Evolutionary conservation across 2,113 vertebrate genomes (phyloP), one percentile per base, ranked within the genome.

Genomic region (Quiscalus mexicanus): DNA sequence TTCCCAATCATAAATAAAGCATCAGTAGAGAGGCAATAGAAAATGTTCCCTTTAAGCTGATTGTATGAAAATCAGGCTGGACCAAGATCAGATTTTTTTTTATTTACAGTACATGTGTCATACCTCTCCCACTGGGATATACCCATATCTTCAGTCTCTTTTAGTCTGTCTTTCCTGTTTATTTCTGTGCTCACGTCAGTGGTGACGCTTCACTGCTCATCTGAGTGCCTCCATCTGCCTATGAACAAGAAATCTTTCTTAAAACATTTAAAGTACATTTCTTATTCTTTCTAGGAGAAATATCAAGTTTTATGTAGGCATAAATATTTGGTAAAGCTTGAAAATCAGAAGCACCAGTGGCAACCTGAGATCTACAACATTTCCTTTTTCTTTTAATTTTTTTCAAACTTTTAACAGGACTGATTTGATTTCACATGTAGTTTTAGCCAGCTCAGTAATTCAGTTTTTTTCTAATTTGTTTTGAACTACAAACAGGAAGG

Each of bases 181-280:
- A 71, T 87, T 94, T 93, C 74, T 87, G 12, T 52, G 88, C 84
- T 97, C 75, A 94, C n/a, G 65, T 96, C 97, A 97, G 76, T 59
- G 53, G 69, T 70, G 82, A 88, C 3, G 77, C 76, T 95, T 95
- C 85, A 85, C 53, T 95, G 90, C 91, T 92, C 88, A 75, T 76
- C 77, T 84, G 80, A 84, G 84, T 85, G 55, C 93, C 95, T 97
- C 96, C 96, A 97, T 98, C 96, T 98, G 98, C 93, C 93, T 86
- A 83, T 63, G 82, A 96, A 96, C 55, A 96, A 97, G 86, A 95
- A 98, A 96, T 77, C 74, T 95, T 95, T 96, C 68, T 80, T 93
- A 89, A 97, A 97, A 97, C 78, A 78, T 95, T 87, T 80, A 70
- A 96, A 96, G 52, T 96, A 94, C 4, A 93, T 96, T 97, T 96